A percentile compares a stretch with the other conserved stretches of the same genome.
phyloP scores from a whole-genome alignment of 1,140 invertebrate species.

The Calephelis nemesis region DNA sequence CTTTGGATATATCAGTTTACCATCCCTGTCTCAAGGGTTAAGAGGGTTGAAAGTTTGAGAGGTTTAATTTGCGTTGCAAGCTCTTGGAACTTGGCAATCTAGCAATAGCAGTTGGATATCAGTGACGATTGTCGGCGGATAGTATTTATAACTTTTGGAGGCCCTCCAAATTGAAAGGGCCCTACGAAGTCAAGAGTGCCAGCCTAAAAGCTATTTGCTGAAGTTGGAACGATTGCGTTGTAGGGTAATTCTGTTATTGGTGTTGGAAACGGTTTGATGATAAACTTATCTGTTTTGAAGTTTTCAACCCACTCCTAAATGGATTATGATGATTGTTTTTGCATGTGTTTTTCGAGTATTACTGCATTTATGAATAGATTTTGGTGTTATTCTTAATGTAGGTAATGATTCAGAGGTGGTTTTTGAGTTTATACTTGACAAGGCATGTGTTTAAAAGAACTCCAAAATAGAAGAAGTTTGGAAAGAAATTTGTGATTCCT shows the following conservation, averaged over 20 bases:
- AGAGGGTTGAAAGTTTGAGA: conserved; percentile 27
- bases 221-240: conserved; percentile 12
- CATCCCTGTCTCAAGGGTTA: neutral
- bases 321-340: too few relatives aligned
- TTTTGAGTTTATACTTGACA: too few relatives aligned
- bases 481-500: too few relatives aligned
- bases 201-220: conserved; percentile 9
- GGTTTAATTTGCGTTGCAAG: conserved; percentile 29
- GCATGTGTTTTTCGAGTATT: too few relatives aligned
- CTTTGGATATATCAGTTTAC: too few relatives aligned
- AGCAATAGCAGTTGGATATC: conserved; percentile 29
- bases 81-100: conserved; percentile 26
- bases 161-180: conserved; percentile 27
- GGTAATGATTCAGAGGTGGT: too few relatives aligned
- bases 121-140: conserved; percentile 27
- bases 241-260: conserved; percentile 9
- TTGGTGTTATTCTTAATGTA: too few relatives aligned
- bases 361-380: too few relatives aligned
- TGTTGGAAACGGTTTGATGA: neutral
- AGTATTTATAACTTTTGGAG: conserved; percentile 23
- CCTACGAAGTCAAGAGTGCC: conserved; percentile 10
- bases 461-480: too few relatives aligned
- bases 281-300: neutral
- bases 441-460: too few relatives aligned
- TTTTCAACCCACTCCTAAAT: too few relatives aligned